Base-by-base conservation (phyloP, 2,888 invertebrate species). In the Drosophila silvestris region DNA sequence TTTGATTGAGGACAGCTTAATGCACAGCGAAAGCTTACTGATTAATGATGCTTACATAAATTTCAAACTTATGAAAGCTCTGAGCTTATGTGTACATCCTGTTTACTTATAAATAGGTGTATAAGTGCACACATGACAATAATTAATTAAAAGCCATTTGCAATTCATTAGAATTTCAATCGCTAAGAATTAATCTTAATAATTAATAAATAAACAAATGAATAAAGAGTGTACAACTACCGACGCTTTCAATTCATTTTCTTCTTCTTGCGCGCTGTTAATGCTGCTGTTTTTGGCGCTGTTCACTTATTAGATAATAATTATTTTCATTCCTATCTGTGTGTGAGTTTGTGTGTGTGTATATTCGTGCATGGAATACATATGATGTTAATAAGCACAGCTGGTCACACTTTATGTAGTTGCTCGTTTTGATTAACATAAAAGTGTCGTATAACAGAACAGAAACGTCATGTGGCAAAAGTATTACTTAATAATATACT, bases 291-390 rank as follows among this genome's bases (percentile, higher is more conserved):
- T 64, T 56, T 57, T 32, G 30, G 35, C 37, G 35, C 44, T 52
- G 39, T 59, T 67, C 58, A 58, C 50, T 68, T 70, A 65, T 78
- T 70, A 70, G 74, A 53, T 70, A 78, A 78, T 70, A 68, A 65
- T 70, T 79, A 74, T 74, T 78, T 74, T 66, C 22, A 60, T 73
- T 54, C 37, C 22, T 56, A 37, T 14, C 35, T 32, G 10, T 35
- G 16, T 47, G 14, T 14, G 33, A 16, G 33, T 35, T n/a, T 35
- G 35, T 47, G 5, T 37, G 22, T 28, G 19, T 30, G 62, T 54
- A 19, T 52, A 52, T 47, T 41, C 52, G 22, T 69, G 62, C 35
- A 35, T 35, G 62, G 47, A 59, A 62, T 70, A 30, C n/a, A 56
- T 35, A 50, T 44, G 50, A 54, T 53, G 47, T 19, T 14, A 39